Conservation (phyloP, 2,113 vertebrate genomes). For the Meles meles region DNA sequence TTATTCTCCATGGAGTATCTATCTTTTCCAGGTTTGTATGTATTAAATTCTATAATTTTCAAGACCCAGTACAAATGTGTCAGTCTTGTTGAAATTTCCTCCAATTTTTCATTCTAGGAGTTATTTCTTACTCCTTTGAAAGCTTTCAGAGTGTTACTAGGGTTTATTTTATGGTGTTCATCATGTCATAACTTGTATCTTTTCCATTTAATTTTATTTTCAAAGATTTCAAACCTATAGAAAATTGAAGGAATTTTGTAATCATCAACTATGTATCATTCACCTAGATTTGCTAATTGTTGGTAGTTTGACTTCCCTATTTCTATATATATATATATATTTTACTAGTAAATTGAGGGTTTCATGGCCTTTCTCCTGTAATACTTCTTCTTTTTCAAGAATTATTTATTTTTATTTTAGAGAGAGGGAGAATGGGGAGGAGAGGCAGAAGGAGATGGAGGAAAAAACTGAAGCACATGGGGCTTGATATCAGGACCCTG, state of each 20-base stretch:
- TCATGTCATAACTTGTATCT: not conserved
- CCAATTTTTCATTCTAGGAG: not conserved
- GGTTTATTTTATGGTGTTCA: not conserved
- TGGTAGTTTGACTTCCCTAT: not conserved
- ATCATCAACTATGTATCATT: not conserved
- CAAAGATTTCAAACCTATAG: not conserved
- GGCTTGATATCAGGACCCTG: too few relatives aligned
- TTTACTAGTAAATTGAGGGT: not conserved
- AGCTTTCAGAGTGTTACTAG: not conserved
- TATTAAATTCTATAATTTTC: constrained; percentile 14
- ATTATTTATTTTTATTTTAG: too few relatives aligned
- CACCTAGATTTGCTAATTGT: not conserved
- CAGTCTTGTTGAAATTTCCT: not conserved
- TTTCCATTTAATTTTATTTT: not conserved
- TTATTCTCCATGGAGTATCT: not conserved
- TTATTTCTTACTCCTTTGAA: not conserved
- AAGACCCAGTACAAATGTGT: not conserved
- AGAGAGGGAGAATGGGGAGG: too few relatives aligned
- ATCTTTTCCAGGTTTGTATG: not conserved
- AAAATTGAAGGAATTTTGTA: not conserved
- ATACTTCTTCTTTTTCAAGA: not conserved
- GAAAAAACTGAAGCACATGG: too few relatives aligned
- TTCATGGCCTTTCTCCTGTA: not conserved
- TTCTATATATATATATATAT: not conserved
- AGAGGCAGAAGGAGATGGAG: too few relatives aligned